These are phyloP conservation scores for Orthosia cruda DNA, from an alignment of 2,888 invertebrate species.

Conservation along the genomic window DNA sequence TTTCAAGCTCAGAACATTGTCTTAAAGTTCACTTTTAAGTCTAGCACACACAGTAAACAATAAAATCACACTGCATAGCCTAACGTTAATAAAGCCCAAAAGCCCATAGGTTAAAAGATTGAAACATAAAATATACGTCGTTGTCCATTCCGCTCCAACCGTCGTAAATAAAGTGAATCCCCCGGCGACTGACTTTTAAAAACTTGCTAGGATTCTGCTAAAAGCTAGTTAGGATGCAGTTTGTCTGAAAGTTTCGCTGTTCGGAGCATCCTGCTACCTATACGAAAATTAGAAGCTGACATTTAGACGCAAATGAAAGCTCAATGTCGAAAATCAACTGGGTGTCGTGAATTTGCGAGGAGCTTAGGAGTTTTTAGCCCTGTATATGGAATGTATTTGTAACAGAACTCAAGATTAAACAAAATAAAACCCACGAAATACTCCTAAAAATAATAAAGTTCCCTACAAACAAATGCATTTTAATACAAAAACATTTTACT, in stretches of 20 bases:
- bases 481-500: constrained; percentile 5
- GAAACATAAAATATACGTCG: constrained; percentile 29
- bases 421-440: not conserved
- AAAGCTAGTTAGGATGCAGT: constrained; percentile 33
- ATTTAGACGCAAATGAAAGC: constrained; percentile 4
- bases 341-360: too few relatives aligned
- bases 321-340: constrained; percentile 1
- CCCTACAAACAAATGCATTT: constrained; percentile 4
- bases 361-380: not conserved
- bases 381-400: too few relatives aligned
- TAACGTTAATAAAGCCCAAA: not conserved
- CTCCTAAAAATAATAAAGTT: too few relatives aligned
- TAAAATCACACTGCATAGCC: not conserved
- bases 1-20: not conserved
- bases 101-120: constrained; percentile 37
- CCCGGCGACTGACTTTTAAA: constrained; percentile 33
- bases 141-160: constrained; percentile 23
- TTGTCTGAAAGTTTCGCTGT: constrained; percentile 27
- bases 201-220: constrained; percentile 32
- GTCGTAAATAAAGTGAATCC: constrained; percentile 36
- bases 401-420: not conserved
- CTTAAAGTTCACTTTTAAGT: not conserved
- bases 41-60: not conserved
- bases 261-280: not conserved
- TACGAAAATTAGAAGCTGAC: constrained; percentile 5